phyloP scores from a whole-genome alignment of 2,113 vertebrate species.

The Callospermophilus lateralis region DNA sequence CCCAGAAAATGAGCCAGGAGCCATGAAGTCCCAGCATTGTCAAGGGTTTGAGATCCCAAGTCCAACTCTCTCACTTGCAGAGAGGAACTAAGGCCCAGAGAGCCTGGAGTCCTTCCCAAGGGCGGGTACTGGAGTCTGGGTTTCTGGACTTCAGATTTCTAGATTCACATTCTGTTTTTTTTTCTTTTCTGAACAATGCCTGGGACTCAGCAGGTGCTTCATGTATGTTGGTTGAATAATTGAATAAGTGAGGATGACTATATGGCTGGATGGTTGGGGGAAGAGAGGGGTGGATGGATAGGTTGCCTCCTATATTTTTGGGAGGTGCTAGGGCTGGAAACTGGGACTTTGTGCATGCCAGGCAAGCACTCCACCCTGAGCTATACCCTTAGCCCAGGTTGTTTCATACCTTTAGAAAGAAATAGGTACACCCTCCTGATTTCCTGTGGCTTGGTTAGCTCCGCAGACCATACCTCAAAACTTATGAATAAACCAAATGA shows the following conservation, averaged over 20 bases:
- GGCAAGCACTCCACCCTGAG: not conserved
- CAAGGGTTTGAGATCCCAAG: not conserved
- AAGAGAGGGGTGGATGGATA: not conserved
- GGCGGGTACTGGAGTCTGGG: not conserved
- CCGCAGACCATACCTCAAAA: not conserved
- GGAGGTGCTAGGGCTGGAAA: not conserved
- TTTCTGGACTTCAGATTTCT: not conserved
- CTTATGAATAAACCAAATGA: slow-evolving; percentile 66
- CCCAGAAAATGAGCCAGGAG: not conserved
- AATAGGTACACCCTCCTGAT: not conserved
- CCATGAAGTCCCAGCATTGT: not conserved
- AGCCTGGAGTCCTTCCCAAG: not conserved
- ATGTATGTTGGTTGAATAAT: not conserved
- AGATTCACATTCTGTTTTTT: not conserved
- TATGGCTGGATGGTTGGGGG: no score
- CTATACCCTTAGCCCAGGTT: not conserved
- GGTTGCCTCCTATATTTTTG: not conserved
- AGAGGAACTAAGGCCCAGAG: not conserved
- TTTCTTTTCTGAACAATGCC: not conserved
- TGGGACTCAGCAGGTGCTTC: not conserved
- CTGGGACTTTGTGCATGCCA: not conserved
- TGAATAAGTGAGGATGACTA: not conserved
- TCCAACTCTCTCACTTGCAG: not conserved
- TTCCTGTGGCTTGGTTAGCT: not conserved
- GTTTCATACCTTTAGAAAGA: not conserved